Base-by-base conservation (phyloP, 35 echinoderm and acorn worm genomes). In the Lytechinus variegatus region DNA sequence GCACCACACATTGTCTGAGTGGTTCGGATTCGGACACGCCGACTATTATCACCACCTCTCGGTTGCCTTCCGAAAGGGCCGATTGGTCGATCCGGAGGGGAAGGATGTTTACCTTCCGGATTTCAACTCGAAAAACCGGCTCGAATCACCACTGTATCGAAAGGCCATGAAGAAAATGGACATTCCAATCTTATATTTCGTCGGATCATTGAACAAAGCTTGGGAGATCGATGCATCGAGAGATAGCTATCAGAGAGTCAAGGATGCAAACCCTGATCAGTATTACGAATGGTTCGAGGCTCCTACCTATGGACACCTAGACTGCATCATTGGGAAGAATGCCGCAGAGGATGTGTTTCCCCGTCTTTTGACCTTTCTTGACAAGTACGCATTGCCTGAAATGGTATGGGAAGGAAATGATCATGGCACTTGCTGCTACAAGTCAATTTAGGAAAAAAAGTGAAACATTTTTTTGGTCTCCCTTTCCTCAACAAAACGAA, bases 251-350 rank as follows among this genome's bases (percentile, higher is more conserved):
- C 54, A 95, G 4, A 52, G 52, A 52, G 92, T 54, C 14, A 92
- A 95, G 12, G 97, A 97, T 53, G 97, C 97, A 9, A 96, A 97
- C 72, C 97, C 97, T 10, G 6, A 87, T 24, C 97, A 97, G 66
- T 27, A 96, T 33, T 97, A 97, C 28, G 95, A 97, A 66, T 29
- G 97, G 57, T 95, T 94, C 16, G 16, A 96, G n/a, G 54, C 96
- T 5, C 95, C 96, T 16, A 90, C 94, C 6, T 97, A 96, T 88
- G 95, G 97, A 19, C 97, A 97, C 95, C 87, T 97, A 28, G 97
- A 97, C 55, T 95, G 94, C 88, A 88, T 97, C 66, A 96, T 97
- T 53, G 97, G 97, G 2, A 95, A 97, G 71, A 95, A 96, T 54
- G 88, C 94, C 10, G 10, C 87, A 12, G 95, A 92, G 61, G 66